Base-by-base conservation (phyloP, 2,113 vertebrate species). In the Chloroceryle aenea region DNA sequence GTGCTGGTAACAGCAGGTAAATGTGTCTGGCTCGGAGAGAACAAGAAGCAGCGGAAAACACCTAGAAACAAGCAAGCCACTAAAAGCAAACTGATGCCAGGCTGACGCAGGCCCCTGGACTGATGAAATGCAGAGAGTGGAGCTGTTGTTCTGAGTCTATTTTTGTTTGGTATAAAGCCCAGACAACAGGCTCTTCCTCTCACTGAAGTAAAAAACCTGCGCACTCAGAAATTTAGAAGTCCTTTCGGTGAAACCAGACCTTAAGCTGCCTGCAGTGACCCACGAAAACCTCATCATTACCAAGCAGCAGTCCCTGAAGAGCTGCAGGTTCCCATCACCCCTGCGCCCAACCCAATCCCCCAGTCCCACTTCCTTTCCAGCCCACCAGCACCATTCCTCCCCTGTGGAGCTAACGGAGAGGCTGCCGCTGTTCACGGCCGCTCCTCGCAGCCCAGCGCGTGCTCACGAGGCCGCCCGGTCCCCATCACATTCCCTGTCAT, bases 221-320 rank as follows among this genome's bases (percentile, higher is more conserved):
- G 38, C 29, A 45, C 62, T 85, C 56, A 58, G 74, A 47, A 69
- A 47, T 79, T 83, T 53, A 53, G 69, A 84, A 83, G 80, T 73
- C 34, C 62, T 74, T 88, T 69, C 50, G 86, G 63, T 50, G 79
- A 16, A 34, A 62, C 40, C 4, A 2, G 40, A 79, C 74, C 76
- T 74, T 13, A 10, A 77, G 23, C 42, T 87, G 82, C 42, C 69
- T 53, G 73, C 47, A 48, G 4, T 30, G 38, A 85, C 66, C 72
- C 69, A 95, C 87, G 82, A 94, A 97, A 96, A 80, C 86, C 87
- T 96, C 78, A 87, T 90, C 91, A 94, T 95, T 95, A 95, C 87
- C 73, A 89, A 69, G 73, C 68, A 83, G 79, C 94, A 61, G 75
- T 93, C 85, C 90, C 79, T 52, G 23, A 74, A 87, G 78, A 84